Conservation (phyloP, 1,140 invertebrate species). For the Penaeus vannamei region DNA sequence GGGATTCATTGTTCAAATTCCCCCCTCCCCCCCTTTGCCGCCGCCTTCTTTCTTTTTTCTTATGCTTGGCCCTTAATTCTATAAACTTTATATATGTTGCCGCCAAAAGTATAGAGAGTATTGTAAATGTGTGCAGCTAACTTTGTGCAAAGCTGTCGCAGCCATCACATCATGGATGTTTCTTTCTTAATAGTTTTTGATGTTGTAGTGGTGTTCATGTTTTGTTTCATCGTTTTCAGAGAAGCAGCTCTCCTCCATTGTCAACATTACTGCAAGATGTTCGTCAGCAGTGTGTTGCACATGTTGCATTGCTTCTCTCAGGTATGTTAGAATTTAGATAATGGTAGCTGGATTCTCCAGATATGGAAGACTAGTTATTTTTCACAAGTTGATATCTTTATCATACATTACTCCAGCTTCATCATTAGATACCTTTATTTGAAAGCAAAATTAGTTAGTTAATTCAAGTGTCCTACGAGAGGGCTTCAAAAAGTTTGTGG, state of each 20-base stretch:
- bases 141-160: no score
- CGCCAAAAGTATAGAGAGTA: no score
- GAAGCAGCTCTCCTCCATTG: constrained; percentile 51
- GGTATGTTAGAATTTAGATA: constrained; percentile 1
- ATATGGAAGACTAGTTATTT: no score
- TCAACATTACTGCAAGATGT: constrained; percentile 40
- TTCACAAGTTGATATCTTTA: no score
- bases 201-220: neutral
- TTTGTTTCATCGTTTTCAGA: constrained; percentile 1
- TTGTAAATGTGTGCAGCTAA: no score
- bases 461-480: neutral
- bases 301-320: constrained; percentile 54
- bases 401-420: neutral
- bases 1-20: no score
- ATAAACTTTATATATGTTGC: no score
- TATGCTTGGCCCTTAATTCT: no score
- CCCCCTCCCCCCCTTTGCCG: no score
- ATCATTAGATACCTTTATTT: neutral
- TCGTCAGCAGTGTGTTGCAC: constrained; percentile 48
- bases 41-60: no score
- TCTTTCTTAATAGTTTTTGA: neutral
- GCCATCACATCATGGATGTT: neutral
- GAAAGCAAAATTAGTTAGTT: neutral
- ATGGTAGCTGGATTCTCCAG: no score
- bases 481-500: no score